A percentile compares a stretch with the other conserved stretches of the same genome.
Conservation (phyloP, 2,797 vertebrate genomes). For the Hippopotamyrus pictus region DNA sequence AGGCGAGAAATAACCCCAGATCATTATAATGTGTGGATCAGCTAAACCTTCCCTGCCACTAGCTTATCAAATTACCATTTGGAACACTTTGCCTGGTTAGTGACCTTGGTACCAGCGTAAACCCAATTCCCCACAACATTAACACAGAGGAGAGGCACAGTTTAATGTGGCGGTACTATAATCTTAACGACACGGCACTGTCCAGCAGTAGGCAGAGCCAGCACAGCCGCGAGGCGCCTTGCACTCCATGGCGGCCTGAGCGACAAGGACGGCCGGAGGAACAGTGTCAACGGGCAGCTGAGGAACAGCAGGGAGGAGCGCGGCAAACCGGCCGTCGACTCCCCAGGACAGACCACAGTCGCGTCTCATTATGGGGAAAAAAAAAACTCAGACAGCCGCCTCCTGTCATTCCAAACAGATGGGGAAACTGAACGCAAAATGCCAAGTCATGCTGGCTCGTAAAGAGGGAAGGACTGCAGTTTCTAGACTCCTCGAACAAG, state of each 20-base stretch:
- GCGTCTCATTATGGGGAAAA: not conserved
- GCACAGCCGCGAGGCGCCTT: not conserved
- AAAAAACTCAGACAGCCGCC: slow-evolving; percentile 15
- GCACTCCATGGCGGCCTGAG: not conserved
- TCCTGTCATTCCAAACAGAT: slow-evolving; percentile 35
- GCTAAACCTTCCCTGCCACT: not conserved
- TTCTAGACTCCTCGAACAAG: not conserved
- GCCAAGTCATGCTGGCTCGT: slow-evolving; percentile 30
- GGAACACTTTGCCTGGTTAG: not conserved
- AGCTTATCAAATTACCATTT: not conserved
- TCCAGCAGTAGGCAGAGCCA: too few species aligned
- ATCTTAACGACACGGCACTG: too few species aligned
- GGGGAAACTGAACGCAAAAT: slow-evolving; percentile 23
- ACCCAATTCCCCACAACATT: not conserved
- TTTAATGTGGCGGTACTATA: not conserved
- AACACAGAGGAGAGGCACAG: not conserved
- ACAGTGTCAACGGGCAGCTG: not conserved
- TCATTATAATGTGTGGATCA: too few species aligned
- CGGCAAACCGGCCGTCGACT: not conserved
- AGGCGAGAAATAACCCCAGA: not conserved
- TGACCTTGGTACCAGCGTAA: not conserved
- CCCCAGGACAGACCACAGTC: not conserved
- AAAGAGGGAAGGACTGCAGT: not conserved
- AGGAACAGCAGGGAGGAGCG: not conserved
- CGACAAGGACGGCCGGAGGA: not conserved